A percentile compares a stretch with the other conserved stretches of the same genome.
phyloP scores from a whole-genome alignment of 1,140 invertebrate genomes.

The Brachionus koreanus region DNA sequence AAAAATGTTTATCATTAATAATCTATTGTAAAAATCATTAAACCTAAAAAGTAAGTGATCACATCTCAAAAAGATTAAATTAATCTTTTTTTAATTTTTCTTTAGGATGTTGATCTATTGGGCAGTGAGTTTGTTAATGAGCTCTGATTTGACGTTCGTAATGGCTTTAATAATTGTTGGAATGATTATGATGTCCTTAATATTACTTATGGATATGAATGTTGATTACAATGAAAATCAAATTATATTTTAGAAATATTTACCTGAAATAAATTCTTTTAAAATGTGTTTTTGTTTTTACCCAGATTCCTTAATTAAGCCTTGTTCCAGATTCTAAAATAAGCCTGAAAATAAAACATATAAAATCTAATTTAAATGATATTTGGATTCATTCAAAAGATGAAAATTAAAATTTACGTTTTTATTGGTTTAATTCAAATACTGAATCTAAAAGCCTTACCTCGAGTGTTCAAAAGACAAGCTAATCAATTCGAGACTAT shows the following conservation, averaged over 20 bases:
- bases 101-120: not conserved
- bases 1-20: not conserved
- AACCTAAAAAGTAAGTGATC: constrained; percentile 1
- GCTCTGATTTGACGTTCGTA: not conserved
- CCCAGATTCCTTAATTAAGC: not conserved
- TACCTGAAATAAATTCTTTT: not conserved
- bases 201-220: constrained; percentile 4
- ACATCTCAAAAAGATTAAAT: not conserved
- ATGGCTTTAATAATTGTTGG: constrained; percentile 11
- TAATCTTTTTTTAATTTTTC: not conserved
- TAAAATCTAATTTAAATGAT: not conserved
- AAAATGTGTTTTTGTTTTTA: not conserved
- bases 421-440: not conserved
- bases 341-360: not conserved
- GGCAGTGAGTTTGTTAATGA: not conserved
- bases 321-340: not conserved
- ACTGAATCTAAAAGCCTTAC: not conserved
- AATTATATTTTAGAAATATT: constrained; percentile 25
- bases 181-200: constrained; percentile 6
- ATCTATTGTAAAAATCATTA: not conserved
- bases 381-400: not conserved
- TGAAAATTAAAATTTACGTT: not conserved
- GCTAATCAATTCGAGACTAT: not conserved
- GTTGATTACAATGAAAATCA: constrained; percentile 25
- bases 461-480: not conserved